Evolutionary conservation across 2,113 vertebrate genomes (phyloP), one percentile per base, ranked within the genome.

Genomic region (Xenotilapia leptura): DNA sequence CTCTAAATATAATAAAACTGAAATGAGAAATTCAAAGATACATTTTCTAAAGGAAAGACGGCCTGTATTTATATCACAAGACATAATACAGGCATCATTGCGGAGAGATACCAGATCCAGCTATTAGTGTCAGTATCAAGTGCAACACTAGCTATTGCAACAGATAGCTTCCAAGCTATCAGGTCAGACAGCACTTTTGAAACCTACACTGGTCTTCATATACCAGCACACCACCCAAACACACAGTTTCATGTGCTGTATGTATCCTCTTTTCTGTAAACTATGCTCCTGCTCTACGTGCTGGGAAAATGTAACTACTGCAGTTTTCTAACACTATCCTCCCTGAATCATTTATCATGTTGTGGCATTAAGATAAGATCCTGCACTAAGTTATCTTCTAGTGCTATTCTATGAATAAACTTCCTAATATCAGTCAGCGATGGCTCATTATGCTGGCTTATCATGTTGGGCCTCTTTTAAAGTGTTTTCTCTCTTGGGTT

Each of bases 341-440:
- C 75, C 53, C 85, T 88, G 92, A 87, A 93, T 92, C 94, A 94
- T 95, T 93, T 94, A 95, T 95, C 95, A 94, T 85, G 92, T 89
- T 92, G 90, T 90, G 93, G 90, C 92, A 91, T 94, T 92, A 94
- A 92, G 92, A 94, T 93, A 95, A 91, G 90, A 93, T 93, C 88
- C 90, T 89, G 86, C 85, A 90, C 90, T 86, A 84, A 90, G 87
- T 87, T 93, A 90, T 93, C 92, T 93, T 86, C 86, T 87, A 15
- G 83, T 83, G 89, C 85, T 90, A 58, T 85, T 93, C 92, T 85
- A 90, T 92, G 91, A 93, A 94, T 92, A 94, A 94, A 95, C 94
- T 84, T 92, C 84, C 91, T 95, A 93, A 95, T 93, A 96, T 93
- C 93, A 94, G 83, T 86, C 83, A 85, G 94, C 86, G 93, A 93